phyloP scores from a whole-genome alignment of 2,888 invertebrate species.

The Ptychoptera albimana region DNA sequence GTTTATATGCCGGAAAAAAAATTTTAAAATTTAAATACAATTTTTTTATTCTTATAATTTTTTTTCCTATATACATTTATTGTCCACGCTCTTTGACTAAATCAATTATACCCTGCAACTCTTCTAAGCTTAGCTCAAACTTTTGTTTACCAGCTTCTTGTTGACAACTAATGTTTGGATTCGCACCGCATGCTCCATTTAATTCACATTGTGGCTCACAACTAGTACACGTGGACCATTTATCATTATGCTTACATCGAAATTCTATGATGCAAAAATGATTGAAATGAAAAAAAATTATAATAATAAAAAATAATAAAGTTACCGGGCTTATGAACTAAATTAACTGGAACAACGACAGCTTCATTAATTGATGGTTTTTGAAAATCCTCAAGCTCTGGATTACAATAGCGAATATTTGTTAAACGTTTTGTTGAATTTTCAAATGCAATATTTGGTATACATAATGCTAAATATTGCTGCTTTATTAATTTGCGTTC shows the following conservation, averaged over 20 bases:
- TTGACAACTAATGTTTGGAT: neutral
- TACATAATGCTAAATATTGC: neutral
- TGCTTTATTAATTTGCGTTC: neutral
- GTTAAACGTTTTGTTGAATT: neutral
- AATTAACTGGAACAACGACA: neutral
- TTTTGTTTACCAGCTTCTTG: neutral
- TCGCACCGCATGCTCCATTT: neutral
- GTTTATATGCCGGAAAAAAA: too few species aligned
- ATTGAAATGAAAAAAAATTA: too few species aligned
- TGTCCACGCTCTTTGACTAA: neutral
- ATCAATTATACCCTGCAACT: neutral
- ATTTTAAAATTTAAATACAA: too few species aligned
- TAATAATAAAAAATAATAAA: too few species aligned
- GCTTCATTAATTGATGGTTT: neutral
- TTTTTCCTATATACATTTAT: too few species aligned
- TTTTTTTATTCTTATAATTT: too few species aligned
- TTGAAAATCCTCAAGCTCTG: neutral
- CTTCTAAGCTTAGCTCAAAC: neutral
- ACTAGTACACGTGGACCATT: too few species aligned
- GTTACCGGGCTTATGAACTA: neutral
- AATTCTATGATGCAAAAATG: too few species aligned
- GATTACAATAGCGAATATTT: conserved; percentile 2
- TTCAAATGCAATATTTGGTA: neutral
- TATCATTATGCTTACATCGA: too few species aligned
- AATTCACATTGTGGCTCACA: too few species aligned